Evolutionary conservation across 2,113 vertebrate genomes (phyloP), one percentile per base, ranked within the genome.

Genomic region (Aegotheles bennettii): DNA sequence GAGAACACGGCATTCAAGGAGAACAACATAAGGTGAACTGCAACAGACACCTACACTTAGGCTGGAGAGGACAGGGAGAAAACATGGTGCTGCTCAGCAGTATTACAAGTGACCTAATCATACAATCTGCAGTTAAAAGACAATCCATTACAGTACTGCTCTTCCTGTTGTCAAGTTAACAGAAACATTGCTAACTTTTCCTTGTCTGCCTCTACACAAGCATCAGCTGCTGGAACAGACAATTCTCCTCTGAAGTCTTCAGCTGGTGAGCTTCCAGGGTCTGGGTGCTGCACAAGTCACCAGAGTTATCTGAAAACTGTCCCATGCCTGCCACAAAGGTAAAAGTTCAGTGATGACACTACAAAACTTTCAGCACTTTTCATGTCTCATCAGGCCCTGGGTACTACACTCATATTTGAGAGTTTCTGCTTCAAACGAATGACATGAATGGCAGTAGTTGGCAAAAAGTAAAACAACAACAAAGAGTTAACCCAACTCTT

Each of bases 391-490:
- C 38, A 86, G 28, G 36, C 38, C 28, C 4, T 1, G 9, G 20
- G 33, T 45, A 57, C 45, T 53, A 35, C 1, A 0, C 29, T 43
- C 2, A 1, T 7, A 26, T 40, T 83, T 7, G 4, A 64, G 53
- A 94, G 26, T 11, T 48, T 76, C 75, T 65, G 21, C 31, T 91
- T 91, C 16, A 33, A 67, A 82, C 20, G 36, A 87, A 38, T 33
- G n/a, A n/a, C 33, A 68, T 9, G 19, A 77, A 87, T 19, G 10
- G 53, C 36, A 78, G 33, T 4, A 6, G 36, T 10, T 54, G 21
- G n/a, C 28, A 87, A 87, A 85, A 65, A 56, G 6, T 38, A 43
- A 83, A 54, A 26, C 19, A 75, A 73, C 0, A 0, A 38, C 54
- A 53, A 69, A 48, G 45, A 45, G 19, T 56, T 82, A 87, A 84